Evolutionary conservation across 2,888 invertebrate species (phyloP).

Genomic region (Toxonevra muliebris): DNA sequence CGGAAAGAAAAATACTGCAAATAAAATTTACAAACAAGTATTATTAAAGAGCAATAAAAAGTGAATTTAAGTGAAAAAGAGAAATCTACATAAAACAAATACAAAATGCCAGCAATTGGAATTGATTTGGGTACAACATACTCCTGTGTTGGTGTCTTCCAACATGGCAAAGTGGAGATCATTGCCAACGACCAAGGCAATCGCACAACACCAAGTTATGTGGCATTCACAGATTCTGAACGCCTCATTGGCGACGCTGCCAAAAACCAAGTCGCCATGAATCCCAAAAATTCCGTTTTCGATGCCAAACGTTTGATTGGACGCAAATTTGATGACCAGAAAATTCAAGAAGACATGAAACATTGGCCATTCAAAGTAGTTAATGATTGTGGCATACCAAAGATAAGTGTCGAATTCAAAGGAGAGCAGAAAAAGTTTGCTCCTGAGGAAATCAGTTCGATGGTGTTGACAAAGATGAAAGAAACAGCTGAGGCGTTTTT

Average conservation of each 20-base stretch:
- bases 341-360: slow-evolving; percentile 92
- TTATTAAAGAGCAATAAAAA: slow-evolving; percentile 76
- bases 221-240: slow-evolving; percentile 86
- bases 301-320: slow-evolving; percentile 96
- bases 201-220: slow-evolving; percentile 78
- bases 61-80: no score
- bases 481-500: slow-evolving; percentile 89
- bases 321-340: slow-evolving; percentile 84
- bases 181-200: slow-evolving; percentile 86
- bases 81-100: no score
- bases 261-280: slow-evolving; percentile 87
- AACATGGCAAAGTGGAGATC: slow-evolving; percentile 84
- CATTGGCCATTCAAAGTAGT: slow-evolving; percentile 93
- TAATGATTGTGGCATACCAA: slow-evolving; percentile 81
- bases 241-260: slow-evolving; percentile 85
- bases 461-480: slow-evolving; percentile 94
- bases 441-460: slow-evolving; percentile 89
- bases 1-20: no score
- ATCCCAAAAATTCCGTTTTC: slow-evolving; percentile 88
- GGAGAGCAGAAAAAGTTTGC: slow-evolving; percentile 89
- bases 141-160: slow-evolving; percentile 85
- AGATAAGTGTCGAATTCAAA: slow-evolving; percentile 85
- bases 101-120: slow-evolving; percentile 73
- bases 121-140: slow-evolving; percentile 89
- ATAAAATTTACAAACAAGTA: slow-evolving; percentile 67